These are phyloP conservation scores for Morone saxatilis DNA, from an alignment of 2,113 vertebrate genomes.

Conservation along the genomic window DNA sequence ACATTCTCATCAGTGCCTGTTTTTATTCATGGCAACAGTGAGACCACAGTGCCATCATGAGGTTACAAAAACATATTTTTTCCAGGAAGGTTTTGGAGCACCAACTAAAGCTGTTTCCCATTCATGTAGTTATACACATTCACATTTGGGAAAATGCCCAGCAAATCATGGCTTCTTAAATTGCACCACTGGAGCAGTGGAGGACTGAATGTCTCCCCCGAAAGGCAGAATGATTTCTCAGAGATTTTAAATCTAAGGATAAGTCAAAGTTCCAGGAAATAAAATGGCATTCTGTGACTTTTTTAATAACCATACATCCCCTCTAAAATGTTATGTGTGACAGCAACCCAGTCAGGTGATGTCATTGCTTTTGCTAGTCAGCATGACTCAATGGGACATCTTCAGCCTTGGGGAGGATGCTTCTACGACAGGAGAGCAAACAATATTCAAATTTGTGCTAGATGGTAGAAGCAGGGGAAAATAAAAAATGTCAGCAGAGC, in stretches of 20 bases:
- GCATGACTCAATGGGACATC: constrained; percentile 36
- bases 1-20: neutral
- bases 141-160: constrained; percentile 15
- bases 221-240: constrained; percentile 11
- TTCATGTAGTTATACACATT: constrained; percentile 14
- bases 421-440: constrained; percentile 49
- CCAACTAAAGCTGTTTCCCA: constrained; percentile 11
- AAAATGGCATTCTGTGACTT: neutral
- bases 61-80: neutral
- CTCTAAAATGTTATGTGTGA: constrained; percentile 33
- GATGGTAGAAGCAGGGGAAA: neutral
- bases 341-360: constrained; percentile 40
- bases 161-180: constrained; percentile 21
- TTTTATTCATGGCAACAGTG: neutral
- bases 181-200: neutral
- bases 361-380: constrained; percentile 29
- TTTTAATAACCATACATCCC: constrained; percentile 12
- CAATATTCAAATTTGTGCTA: constrained; percentile 26
- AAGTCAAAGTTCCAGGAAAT: constrained; percentile 34
- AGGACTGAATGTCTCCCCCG: constrained; percentile 18
- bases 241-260: constrained; percentile 2
- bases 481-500: constrained; percentile 21
- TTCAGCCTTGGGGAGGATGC: constrained; percentile 16
- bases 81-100: neutral
- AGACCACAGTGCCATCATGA: neutral